Base-by-base conservation (phyloP, 2,888 invertebrate genomes). In the Cartodere bifasciata region DNA sequence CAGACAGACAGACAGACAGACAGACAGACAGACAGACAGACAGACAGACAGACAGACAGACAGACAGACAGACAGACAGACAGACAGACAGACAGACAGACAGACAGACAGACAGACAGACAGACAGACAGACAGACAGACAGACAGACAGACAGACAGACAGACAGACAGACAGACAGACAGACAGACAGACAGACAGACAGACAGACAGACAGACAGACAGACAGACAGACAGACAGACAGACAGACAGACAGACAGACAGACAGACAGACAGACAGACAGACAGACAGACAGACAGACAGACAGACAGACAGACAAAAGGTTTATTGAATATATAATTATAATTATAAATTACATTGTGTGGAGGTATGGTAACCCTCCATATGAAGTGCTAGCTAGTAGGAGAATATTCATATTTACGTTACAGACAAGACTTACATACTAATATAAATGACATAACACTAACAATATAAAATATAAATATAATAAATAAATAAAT, bases 271-370 rank as follows among this genome's bases (percentile, higher is more conserved):
- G 23, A 23, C 23, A 23, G 23, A 23, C 23, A 23, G 23, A 23
- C 23, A 23, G 23, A 23, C 23, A 23, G 23, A 23, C 23, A 23
- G 23, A 23, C 23, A 23, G 23, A 23, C 23, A 23, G 23, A 23
- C 23, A 23, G 23, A 23, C 23, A 23, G 23, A 23, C 23, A 23
- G 23, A 23, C 23, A 23, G 23, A 23, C n/a, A n/a, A 29, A 32
- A 16, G 31, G 32, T n/a, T n/a, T n/a, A n/a, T n/a, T n/a, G n/a
- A n/a, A n/a, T n/a, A n/a, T n/a, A n/a, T n/a, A n/a, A n/a, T n/a
- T n/a, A n/a, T n/a, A n/a, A n/a, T n/a, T n/a, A n/a, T n/a, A n/a
- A n/a, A n/a, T n/a, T n/a, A n/a, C n/a, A n/a, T n/a, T n/a, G n/a
- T n/a, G n/a, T n/a, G n/a, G n/a, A n/a, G n/a, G n/a, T n/a, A n/a